These are phyloP conservation scores for Macrobrachium rosenbergii DNA, from an alignment of 1,140 invertebrate species.

Conservation along the genomic window DNA sequence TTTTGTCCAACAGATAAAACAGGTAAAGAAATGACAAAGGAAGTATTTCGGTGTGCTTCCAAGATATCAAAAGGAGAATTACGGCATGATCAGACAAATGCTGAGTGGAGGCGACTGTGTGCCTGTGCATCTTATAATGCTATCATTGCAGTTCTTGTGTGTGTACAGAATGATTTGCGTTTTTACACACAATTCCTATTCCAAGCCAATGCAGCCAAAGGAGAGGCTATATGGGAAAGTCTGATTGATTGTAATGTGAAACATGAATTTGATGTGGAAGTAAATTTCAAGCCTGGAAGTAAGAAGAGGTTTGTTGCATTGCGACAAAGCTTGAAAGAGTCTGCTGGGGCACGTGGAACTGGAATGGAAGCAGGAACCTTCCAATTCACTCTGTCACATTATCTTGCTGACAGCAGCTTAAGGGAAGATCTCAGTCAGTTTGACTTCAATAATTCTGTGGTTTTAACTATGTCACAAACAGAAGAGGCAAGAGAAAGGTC, in stretches of 20 bases:
- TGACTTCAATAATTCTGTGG: conserved; percentile 55
- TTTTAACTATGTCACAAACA: conserved; percentile 43
- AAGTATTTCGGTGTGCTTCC: conserved; percentile 34
- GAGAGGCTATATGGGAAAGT: conserved; percentile 49
- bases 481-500: conserved; percentile 1
- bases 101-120: conserved; percentile 41
- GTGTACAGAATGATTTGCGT: conserved; percentile 48
- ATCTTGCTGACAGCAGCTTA: conserved; percentile 43
- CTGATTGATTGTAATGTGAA: conserved; percentile 44
- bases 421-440: conserved; percentile 49
- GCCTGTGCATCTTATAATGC: conserved; percentile 57
- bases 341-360: not conserved
- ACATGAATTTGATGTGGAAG: conserved; percentile 45
- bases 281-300: conserved; percentile 42
- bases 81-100: conserved; percentile 42
- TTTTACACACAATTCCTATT: conserved; percentile 49
- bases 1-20: conserved; percentile 32
- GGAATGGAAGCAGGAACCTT: conserved; percentile 23
- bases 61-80: conserved; percentile 53
- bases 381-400: conserved; percentile 45
- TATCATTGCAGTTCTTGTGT: conserved; percentile 48
- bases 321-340: conserved; percentile 10
- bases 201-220: conserved; percentile 34
- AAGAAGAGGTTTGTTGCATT: conserved; percentile 54
- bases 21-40: conserved; percentile 52